Base-by-base conservation (phyloP, 2,113 vertebrate genomes). In the Oplegnathus fasciatus region DNA sequence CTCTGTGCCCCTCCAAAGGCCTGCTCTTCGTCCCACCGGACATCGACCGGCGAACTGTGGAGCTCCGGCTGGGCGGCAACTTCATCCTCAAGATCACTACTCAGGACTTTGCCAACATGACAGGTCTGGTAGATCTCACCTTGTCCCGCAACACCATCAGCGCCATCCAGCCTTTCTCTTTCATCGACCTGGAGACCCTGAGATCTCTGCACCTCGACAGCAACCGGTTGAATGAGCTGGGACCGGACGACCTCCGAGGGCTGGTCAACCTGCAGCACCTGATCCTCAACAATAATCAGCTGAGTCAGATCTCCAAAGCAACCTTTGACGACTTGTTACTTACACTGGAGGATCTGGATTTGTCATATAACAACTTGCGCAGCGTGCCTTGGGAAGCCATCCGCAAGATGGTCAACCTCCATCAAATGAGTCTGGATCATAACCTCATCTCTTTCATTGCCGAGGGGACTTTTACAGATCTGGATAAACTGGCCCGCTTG, bases 71-170 rank as follows among this genome's bases (percentile, higher is more conserved):
- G 37, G 98, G 98, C 0, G 98, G 98, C 15, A 99, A 99, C 92
- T 99, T 98, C 88, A 99, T 99, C 80, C 97, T 99, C 88, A 97
- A 98, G 90, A 96, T 99, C 72, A 96, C 96, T 73, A 95, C 97
- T 83, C 97, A 96, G 76, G 98, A 99, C 94, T 99, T 99, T 92
- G 97, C 97, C 91, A 99, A 99, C 88, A 99, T 99, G 98, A 96
- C 97, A 0, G 97, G 98, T 64, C 96, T 99, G 82, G 98, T 99
- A 88, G 98, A 99, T 92, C 96, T 99, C 54, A 99, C 98, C 5
- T 89, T 99, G 86, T 99, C 98, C 57, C 96, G 98, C 78, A 99
- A 99, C 91, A 99, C 98, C 83, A 98, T 99, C 91, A 96, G 97
- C 89, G 91, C 96, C 84, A 98, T 99, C 87, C 98, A 99, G 93